Base-by-base conservation (phyloP, 2,888 invertebrate genomes). In the Hypolimnas misippus region DNA sequence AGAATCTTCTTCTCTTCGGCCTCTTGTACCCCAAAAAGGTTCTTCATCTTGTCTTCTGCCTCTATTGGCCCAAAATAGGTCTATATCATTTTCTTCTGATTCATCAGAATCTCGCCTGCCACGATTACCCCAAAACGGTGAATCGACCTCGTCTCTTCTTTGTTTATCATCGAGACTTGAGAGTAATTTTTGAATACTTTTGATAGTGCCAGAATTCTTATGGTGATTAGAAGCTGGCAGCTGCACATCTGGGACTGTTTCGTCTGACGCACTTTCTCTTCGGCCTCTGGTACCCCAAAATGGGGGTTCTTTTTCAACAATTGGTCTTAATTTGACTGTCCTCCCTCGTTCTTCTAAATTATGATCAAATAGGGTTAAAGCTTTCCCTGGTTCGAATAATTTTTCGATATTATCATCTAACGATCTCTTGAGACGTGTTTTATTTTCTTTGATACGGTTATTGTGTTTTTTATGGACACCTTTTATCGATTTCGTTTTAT, bases 251-350 rank as follows among this genome's bases (percentile, higher is more conserved):
- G 49, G 19, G 62, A 57, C 72, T 73, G 38, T 44, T 73, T 87
- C 87, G 12, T 72, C 66, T 0, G 82, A 78, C 0, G 73, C 73
- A 63, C 76, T 78, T 0, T 83, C 84, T 14, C 89, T 79, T 69
- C 84, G 77, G 6, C 88, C 89, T 69, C 89, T 76, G 31, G 78
- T 83, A 6, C 82, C 89, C 91, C 91, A 91, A 74, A 92, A 91
- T 1, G 88, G 89, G 40, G 71, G 68, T 7, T 86, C 83, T 56
- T 83, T 76, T 8, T 78, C 71, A 1, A 76, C 44, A 44, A 75
- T 74, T 1, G 60, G 46, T 35, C 51, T 38, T 6, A 58, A 33
- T 42, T 61, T 65, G 29, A 53, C 16, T 25, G 51, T 54, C 53
- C 21, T 58, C 19, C 60, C 66, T 42, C 35, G 54, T 38, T 42